Evolutionary conservation across 2,888 invertebrate genomes (phyloP).

Genomic region (Myathropa florea): DNA sequence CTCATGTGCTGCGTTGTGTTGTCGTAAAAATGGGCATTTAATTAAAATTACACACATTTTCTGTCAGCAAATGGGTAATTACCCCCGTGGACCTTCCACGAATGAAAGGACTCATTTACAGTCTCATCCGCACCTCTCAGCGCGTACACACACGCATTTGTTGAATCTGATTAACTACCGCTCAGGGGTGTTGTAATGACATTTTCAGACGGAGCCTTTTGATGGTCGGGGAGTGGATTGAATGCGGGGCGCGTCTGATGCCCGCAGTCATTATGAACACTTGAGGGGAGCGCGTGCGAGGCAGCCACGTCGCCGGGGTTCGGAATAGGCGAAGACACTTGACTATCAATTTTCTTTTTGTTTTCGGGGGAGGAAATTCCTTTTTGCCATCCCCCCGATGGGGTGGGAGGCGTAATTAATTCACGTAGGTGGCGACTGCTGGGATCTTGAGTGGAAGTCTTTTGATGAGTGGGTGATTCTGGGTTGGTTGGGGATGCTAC

Average conservation of each 20-base stretch:
- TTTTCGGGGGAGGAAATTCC: background rate
- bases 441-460: too few relatives aligned
- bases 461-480: too few relatives aligned
- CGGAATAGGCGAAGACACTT: background rate
- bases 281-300: background rate
- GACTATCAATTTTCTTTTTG: background rate
- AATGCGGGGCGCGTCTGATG: background rate
- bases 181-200: slow-evolving; percentile 24
- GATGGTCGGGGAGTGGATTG: background rate
- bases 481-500: too few relatives aligned
- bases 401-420: background rate
- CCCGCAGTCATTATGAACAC: background rate
- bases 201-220: background rate
- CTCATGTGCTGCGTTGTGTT: background rate
- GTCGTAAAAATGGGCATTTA: slow-evolving; percentile 12
- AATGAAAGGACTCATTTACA: slow-evolving; percentile 15
- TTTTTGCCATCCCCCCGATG: background rate
- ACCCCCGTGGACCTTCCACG: slow-evolving; percentile 13
- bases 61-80: slow-evolving; percentile 23
- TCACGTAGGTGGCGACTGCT: background rate
- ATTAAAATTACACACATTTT: slow-evolving; percentile 43
- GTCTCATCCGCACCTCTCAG: background rate
- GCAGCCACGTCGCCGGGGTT: too few relatives aligned
- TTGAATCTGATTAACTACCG: slow-evolving; percentile 50
- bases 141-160: slow-evolving; percentile 23